A percentile compares a stretch with the other conserved stretches of the same genome.
phyloP scores from a whole-genome alignment of 1,140 invertebrate genomes.

The Drosophila nigromelanica region DNA sequence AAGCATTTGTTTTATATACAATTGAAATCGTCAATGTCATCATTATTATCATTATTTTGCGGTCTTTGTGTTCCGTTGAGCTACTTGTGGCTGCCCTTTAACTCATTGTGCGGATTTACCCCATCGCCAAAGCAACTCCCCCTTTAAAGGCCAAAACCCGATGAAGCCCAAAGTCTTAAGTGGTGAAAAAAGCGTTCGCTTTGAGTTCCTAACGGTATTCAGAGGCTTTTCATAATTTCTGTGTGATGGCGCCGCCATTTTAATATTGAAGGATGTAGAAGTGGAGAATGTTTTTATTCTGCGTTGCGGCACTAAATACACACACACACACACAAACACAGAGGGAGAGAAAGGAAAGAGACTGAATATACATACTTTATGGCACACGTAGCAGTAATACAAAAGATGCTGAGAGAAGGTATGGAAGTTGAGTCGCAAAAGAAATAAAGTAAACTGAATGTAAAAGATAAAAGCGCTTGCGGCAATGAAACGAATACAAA shows the following conservation, averaged over 20 bases:
- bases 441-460: conserved; percentile 76
- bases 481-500: conserved; percentile 61
- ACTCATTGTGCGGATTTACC: conserved; percentile 24
- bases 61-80: conserved; percentile 21
- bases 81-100: conserved; percentile 59
- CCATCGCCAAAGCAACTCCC: conserved; percentile 4
- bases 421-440: conserved; percentile 24
- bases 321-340: conserved; percentile 11
- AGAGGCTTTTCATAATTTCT: conserved; percentile 66
- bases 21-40: conserved; percentile 69
- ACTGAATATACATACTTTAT: conserved; percentile 9
- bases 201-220: conserved; percentile 46
- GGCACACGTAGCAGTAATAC: conserved; percentile 54
- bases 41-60: conserved; percentile 42
- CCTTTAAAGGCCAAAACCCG: conserved; percentile 70
- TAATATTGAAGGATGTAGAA: conserved; percentile 21
- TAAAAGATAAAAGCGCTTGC: conserved; percentile 72
- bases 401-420: conserved; percentile 46
- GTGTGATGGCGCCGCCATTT: conserved; percentile 40
- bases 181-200: conserved; percentile 59
- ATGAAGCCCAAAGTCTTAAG: conserved; percentile 75
- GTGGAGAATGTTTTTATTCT: conserved; percentile 14
- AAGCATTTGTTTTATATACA: conserved; percentile 34
- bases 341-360: neutral
- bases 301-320: neutral